Evolutionary conservation across 2,113 vertebrate species (phyloP).

Genomic region (Lycaon pictus): DNA sequence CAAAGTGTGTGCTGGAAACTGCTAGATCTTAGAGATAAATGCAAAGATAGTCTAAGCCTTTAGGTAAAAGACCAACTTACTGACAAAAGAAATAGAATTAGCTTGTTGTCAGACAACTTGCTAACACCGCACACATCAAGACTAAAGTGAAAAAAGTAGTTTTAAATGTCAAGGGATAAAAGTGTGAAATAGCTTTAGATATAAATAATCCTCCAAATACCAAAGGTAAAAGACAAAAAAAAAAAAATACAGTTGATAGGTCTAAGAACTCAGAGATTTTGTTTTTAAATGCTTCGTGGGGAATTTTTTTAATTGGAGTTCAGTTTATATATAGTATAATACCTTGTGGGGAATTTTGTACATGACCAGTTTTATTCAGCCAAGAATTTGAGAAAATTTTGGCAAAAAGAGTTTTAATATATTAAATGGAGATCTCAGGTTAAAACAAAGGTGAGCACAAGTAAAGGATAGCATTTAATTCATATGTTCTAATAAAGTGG

Average conservation of each 20-base stretch:
- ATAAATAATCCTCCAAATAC: not conserved
- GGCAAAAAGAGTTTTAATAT: not conserved
- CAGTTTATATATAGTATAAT: not conserved
- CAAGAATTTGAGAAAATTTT: not conserved
- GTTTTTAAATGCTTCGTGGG: not conserved
- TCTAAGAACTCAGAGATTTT: not conserved
- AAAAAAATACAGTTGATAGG: not conserved
- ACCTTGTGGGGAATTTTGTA: not conserved
- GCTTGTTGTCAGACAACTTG: not conserved
- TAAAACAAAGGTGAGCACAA: not conserved
- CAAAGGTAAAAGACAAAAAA: not conserved
- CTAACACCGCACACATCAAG: not conserved
- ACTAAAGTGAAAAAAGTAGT: not conserved
- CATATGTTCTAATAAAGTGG: not conserved
- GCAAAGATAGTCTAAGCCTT: not conserved
- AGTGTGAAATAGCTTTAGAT: not conserved
- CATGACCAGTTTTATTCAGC: not conserved
- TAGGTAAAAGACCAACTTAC: not conserved
- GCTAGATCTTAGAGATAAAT: not conserved
- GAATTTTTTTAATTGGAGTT: not conserved
- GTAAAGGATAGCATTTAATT: not conserved
- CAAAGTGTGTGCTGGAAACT: not conserved
- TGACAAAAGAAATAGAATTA: conserved; percentile 9
- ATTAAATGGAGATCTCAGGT: not conserved
- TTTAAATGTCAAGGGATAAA: not conserved